Conservation (phyloP, 2,113 vertebrate genomes). For the Copsychus sechellarum region DNA sequence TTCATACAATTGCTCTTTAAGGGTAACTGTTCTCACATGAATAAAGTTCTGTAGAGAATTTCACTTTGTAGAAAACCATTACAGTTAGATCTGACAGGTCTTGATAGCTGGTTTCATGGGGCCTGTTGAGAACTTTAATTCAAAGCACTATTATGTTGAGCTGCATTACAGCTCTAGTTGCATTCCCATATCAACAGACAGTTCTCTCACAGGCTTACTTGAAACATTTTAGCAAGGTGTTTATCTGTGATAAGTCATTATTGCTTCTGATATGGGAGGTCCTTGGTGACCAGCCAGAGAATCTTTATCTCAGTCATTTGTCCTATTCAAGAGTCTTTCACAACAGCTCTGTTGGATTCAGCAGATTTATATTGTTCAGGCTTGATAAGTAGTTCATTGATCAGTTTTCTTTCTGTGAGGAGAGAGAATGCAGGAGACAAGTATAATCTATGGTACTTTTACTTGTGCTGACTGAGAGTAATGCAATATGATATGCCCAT, state of each 20-base stretch:
- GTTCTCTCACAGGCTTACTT: background rate
- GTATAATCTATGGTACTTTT: background rate
- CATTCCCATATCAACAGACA: background rate
- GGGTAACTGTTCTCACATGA: background rate
- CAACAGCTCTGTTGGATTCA: background rate
- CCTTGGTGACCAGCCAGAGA: constrained; percentile 29
- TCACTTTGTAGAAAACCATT: background rate
- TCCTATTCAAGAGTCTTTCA: background rate
- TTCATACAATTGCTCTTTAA: background rate
- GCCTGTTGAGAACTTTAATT: background rate
- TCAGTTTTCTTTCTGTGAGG: background rate
- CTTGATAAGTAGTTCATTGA: constrained; percentile 18
- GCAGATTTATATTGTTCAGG: constrained; percentile 29
- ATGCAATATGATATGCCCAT: background rate
- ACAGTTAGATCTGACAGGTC: background rate
- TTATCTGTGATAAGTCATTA: constrained; percentile 46
- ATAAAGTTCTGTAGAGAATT: background rate
- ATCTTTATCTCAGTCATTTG: background rate
- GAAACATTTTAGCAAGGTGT: constrained; percentile 39
- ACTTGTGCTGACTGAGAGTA: background rate
- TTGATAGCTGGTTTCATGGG: background rate
- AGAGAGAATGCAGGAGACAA: background rate
- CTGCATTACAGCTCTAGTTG: background rate
- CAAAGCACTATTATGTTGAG: background rate
- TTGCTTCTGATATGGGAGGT: constrained; percentile 12